Evolutionary conservation across 2,888 invertebrate species (phyloP).

Genomic region (Hemithea aestivaria): DNA sequence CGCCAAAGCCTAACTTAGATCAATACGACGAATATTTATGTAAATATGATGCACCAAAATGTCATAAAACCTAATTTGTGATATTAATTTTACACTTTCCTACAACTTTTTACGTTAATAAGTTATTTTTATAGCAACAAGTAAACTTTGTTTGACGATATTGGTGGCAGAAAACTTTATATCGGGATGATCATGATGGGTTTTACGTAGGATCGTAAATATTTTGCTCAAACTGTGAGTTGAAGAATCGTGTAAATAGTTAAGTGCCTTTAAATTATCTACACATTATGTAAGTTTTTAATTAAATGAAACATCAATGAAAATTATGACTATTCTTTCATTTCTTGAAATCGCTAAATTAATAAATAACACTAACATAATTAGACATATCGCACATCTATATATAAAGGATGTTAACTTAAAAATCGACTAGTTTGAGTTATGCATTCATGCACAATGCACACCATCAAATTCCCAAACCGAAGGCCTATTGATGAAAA

Average conservation of each 20-base stretch:
- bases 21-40: constrained; percentile 7
- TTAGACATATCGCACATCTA: too few relatives aligned
- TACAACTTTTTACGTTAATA: constrained; percentile 3
- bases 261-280: constrained; percentile 40
- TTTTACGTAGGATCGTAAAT: constrained; percentile 25
- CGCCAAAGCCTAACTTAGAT: constrained; percentile 48
- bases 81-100: constrained; percentile 24
- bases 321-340: constrained; percentile 1
- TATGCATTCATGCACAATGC: too few relatives aligned
- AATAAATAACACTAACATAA: too few relatives aligned
- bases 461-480: too few relatives aligned
- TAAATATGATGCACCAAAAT: constrained; percentile 15
- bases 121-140: constrained; percentile 2
- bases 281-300: constrained; percentile 34
- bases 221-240: constrained; percentile 42
- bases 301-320: constrained; percentile 30
- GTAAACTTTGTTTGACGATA: constrained; percentile 25
- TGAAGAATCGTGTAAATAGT: constrained; percentile 49
- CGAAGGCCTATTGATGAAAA: too few relatives aligned
- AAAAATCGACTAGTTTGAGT: too few relatives aligned
- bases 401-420: too few relatives aligned
- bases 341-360: not conserved
- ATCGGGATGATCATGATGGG: constrained; percentile 32
- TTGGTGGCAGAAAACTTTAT: constrained; percentile 54
- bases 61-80: constrained; percentile 18